Evolutionary conservation across 2,888 invertebrate genomes (phyloP), one percentile per base, ranked within the genome.

Genomic region (Micoletzkya japonica): DNA sequence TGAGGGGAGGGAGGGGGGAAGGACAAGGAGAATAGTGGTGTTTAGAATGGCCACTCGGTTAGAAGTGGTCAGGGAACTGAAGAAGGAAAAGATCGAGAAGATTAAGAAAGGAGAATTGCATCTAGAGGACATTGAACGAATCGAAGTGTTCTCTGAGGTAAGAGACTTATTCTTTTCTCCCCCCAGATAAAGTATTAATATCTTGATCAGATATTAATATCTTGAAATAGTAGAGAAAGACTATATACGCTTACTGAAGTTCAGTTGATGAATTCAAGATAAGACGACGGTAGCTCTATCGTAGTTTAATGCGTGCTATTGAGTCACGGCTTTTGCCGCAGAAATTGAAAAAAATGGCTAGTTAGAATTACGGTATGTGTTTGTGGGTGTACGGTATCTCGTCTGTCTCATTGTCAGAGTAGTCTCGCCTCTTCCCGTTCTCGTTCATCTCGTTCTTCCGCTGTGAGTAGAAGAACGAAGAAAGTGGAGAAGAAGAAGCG

Each of bases 391-490:
- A 14, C n/a, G 20, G 10, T 14, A 24, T 17, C 58, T 36, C 14
- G 30, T 32, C 14, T 68, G 71, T 49, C 28, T 56, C 56, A 6
- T 3, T 56, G 4, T 34, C 37, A 64, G 64, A 52, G 34, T 30
- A 57, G 57, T 67, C 14, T 44, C 24, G 6, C 44, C 7, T 57
- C 67, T 17, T 57, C 39, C 39, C 67, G 67, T 32, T 56, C 66
- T 36, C 17, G 24, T 37, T 67, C 67, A 1, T 67, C 67, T 4
- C 56, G 57, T 32, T 32, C 57, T 30, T 67, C 67, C 0, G n/a
- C 57, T 1, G n/a, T 44, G 14, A 67, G 67, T 44, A 67, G 67
- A 67, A 56, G 57, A 30, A 67, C 67, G 14, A 67, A 67, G 57
- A 56, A 67, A 34, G 39, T 67, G 2, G 57, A 56, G 20, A 67